Percentiles rank a stretch among this genome's conserved stretches.
These are phyloP conservation scores for Acleris literana DNA, from an alignment of 2,888 invertebrate genomes.

Conservation along the genomic window DNA sequence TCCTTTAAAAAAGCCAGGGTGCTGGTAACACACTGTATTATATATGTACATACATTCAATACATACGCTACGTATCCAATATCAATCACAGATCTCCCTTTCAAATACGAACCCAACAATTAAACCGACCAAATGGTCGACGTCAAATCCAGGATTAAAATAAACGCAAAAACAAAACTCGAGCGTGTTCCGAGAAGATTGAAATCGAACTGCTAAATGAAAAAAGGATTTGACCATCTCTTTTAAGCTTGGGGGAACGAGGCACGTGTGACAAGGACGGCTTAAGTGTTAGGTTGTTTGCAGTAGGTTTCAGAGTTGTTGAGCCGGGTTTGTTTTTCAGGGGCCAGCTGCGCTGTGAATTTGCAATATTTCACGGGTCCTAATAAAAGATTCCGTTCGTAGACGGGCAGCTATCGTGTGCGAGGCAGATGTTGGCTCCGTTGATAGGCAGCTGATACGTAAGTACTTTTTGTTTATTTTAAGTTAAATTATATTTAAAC, in stretches of 20 bases:
- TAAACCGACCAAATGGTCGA: not conserved
- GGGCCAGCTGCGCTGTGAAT: slow-evolving; percentile 60
- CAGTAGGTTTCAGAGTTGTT: slow-evolving; percentile 25
- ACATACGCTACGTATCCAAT: too few relatives aligned
- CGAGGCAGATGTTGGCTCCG: slow-evolving; percentile 47
- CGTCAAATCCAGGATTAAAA: slow-evolving; percentile 10
- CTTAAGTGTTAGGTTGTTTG: slow-evolving; percentile 18
- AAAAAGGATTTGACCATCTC: slow-evolving; percentile 5
- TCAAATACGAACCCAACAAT: not conserved
- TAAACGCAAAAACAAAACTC: slow-evolving; percentile 24
- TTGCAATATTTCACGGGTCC: slow-evolving; percentile 67
- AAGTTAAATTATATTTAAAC: too few relatives aligned
- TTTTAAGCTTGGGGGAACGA: slow-evolving; percentile 9
- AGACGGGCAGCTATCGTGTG: slow-evolving; percentile 45
- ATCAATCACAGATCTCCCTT: not conserved
- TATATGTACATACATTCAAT: too few relatives aligned
- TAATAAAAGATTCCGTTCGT: slow-evolving; percentile 57
- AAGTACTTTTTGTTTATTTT: not conserved
- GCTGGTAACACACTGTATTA: too few relatives aligned
- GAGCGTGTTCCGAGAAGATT: slow-evolving; percentile 15
- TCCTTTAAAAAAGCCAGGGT: too few relatives aligned
- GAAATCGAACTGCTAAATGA: slow-evolving; percentile 8
- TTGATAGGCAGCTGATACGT: not conserved
- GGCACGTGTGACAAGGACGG: slow-evolving; percentile 10
- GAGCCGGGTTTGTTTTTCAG: slow-evolving; percentile 45